phyloP scores from a whole-genome alignment of 1,140 invertebrate species.

The Nasonia vitripennis region DNA sequence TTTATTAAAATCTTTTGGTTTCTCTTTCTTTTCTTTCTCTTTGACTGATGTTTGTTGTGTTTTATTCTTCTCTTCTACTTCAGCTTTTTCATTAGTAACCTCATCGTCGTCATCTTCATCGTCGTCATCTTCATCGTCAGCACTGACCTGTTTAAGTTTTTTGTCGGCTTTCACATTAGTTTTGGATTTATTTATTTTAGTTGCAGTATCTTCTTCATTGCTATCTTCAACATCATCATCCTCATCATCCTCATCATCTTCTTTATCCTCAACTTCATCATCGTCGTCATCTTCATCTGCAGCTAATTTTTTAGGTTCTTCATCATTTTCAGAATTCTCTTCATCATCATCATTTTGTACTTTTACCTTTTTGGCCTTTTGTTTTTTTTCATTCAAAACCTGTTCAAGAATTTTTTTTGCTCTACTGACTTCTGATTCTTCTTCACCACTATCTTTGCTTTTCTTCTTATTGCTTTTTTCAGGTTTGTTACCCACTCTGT shows the following conservation, averaged over 20 bases:
- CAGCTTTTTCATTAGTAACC: conserved; percentile 46
- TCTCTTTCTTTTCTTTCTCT: background rate
- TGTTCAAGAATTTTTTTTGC: conserved; percentile 10
- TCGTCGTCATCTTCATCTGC: conserved; percentile 59
- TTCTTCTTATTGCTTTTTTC: conserved; percentile 18
- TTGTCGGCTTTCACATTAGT: too few species aligned
- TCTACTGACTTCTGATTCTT: background rate
- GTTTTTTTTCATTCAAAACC: conserved; percentile 58
- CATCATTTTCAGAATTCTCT: conserved; percentile 38
- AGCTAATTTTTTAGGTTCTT: conserved; percentile 65
- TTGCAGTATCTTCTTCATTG: conserved; percentile 63
- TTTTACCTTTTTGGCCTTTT: conserved; percentile 53
- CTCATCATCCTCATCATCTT: conserved; percentile 8
- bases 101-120: background rate
- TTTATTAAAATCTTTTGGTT: background rate
- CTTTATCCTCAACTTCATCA: conserved; percentile 2
- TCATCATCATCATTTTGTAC: conserved; percentile 36
- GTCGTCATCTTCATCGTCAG: conserved; percentile 59
- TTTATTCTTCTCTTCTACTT: conserved; percentile 53
- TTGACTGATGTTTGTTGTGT: background rate
- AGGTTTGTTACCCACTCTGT: conserved; percentile 20
- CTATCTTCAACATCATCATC: background rate
- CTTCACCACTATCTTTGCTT: background rate
- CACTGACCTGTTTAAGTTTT: too few species aligned
- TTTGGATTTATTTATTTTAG: too few species aligned